Conservation (phyloP, 2,888 invertebrate species). For the Unio delphinus region DNA sequence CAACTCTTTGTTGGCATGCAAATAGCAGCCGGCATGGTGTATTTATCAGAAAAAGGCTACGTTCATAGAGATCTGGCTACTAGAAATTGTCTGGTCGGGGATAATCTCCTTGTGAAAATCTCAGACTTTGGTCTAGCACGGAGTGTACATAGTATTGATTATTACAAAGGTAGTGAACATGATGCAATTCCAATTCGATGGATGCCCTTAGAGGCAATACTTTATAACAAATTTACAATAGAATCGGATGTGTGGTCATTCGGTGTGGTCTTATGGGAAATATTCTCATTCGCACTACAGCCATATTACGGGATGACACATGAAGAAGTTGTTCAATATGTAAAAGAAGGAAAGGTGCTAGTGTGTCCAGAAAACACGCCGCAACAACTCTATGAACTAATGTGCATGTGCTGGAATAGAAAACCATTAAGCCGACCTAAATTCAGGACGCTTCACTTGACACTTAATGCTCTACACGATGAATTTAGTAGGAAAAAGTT, state of each 20-base stretch:
- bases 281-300: conserved; percentile 95
- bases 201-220: conserved; percentile 97
- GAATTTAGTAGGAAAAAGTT: conserved; percentile 47
- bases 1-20: conserved; percentile 89
- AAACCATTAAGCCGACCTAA: conserved; percentile 89
- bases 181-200: conserved; percentile 94
- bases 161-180: conserved; percentile 86
- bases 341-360: conserved; percentile 93
- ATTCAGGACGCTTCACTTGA: conserved; percentile 77
- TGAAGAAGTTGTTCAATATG: conserved; percentile 94
- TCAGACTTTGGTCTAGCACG: conserved; percentile 97
- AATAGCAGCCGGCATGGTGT: conserved; percentile 95
- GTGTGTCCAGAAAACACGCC: conserved; percentile 91
- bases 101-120: conserved; percentile 95
- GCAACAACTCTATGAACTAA: conserved; percentile 86
- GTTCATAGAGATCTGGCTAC: conserved; percentile 97
- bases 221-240: conserved; percentile 95
- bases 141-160: conserved; percentile 88
- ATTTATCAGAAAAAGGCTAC: conserved; percentile 92
- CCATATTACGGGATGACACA: conserved; percentile 98
- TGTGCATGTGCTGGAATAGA: conserved; percentile 94
- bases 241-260: conserved; percentile 99
- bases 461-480: conserved; percentile 73
- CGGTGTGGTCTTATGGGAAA: conserved; percentile 97
- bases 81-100: conserved; percentile 94